Conservation (phyloP, 2,113 vertebrate species). For the Pelusios castaneus region DNA sequence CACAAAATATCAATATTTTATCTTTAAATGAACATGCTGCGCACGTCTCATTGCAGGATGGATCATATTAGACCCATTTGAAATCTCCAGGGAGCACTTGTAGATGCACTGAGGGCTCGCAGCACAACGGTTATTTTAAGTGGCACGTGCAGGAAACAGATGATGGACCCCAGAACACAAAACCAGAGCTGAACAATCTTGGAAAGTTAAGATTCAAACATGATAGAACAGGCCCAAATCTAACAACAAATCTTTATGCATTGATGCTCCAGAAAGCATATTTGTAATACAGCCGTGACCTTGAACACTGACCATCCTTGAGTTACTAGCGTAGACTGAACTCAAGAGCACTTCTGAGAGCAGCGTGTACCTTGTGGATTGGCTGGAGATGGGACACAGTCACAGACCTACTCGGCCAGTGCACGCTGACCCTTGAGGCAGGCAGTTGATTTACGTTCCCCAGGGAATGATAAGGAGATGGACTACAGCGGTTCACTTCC, state of each 20-base stretch:
- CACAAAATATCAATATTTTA: constrained; percentile 2
- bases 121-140: constrained; percentile 64
- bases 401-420: background rate
- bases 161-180: constrained; percentile 41
- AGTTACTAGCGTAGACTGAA: background rate
- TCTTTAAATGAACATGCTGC: background rate
- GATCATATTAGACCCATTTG: constrained; percentile 53
- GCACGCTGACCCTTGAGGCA: background rate
- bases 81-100: constrained; percentile 60
- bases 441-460: too few species aligned
- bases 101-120: constrained; percentile 53
- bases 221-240: background rate
- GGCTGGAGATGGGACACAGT: background rate
- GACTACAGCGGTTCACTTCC: background rate
- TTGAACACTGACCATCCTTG: fast-evolving
- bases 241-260: background rate
- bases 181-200: constrained; percentile 39
- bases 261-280: background rate
- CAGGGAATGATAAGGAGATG: too few species aligned
- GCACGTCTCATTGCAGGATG: constrained; percentile 6
- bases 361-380: background rate
- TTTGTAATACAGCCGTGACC: background rate
- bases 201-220: background rate
- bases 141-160: constrained; percentile 50
- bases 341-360: background rate